phyloP scores from a whole-genome alignment of 1,140 invertebrate species.

The Schmidtea mediterranea region DNA sequence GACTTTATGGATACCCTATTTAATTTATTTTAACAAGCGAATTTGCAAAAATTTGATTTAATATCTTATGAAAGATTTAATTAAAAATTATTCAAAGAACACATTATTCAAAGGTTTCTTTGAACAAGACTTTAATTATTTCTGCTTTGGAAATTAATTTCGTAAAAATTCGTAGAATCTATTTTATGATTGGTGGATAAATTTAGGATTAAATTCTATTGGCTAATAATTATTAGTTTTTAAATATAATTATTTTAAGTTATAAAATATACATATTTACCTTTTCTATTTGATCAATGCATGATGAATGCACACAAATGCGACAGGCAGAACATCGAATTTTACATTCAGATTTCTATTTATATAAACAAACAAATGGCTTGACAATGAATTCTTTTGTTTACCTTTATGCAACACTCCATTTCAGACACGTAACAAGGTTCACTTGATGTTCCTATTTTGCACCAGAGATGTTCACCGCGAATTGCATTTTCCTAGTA shows the following conservation, averaged over 20 bases:
- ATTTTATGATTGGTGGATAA: no score
- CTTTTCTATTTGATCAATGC: conserved; percentile 45
- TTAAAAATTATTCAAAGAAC: no score
- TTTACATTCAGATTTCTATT: conserved; percentile 39
- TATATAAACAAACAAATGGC: neutral
- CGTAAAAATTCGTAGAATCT: no score
- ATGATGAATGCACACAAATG: conserved; percentile 54
- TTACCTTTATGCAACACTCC: conserved; percentile 46
- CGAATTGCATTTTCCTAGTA: conserved; percentile 28
- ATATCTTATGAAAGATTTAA: no score
- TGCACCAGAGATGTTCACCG: conserved; percentile 28
- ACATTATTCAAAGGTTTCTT: no score
- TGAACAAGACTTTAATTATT: no score
- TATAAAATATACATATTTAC: conserved; percentile 18
- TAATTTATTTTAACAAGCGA: no score
- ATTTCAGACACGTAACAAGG: conserved; percentile 62
- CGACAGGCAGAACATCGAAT: conserved; percentile 76
- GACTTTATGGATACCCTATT: no score
- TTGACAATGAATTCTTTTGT: conserved; percentile 13
- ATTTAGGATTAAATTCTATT: no score
- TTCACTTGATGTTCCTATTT: conserved; percentile 43
- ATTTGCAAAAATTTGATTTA: no score
- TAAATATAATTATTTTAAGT: neutral
- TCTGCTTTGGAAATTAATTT: no score
- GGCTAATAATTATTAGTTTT: no score